Evolutionary conservation across 2,888 invertebrate species (phyloP), one percentile per base, ranked within the genome.

Genomic region (Theodoxus fluviatilis): DNA sequence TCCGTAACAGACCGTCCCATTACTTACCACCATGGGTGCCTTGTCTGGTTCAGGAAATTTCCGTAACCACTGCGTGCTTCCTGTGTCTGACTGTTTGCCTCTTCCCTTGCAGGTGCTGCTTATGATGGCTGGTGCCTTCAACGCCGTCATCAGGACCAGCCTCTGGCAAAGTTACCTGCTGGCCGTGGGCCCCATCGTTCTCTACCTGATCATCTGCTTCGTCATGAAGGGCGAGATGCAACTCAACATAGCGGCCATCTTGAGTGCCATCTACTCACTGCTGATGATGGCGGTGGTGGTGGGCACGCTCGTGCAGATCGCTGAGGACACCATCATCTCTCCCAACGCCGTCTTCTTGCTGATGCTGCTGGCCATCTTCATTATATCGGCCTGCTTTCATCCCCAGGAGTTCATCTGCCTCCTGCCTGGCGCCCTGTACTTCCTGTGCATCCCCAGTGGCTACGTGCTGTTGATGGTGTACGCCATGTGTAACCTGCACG

Each of bases 391-490:
- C 3, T 12, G 77, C 3, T 75, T 82, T 49, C 86, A 86, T 75
- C 86, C 86, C 7, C 81, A 85, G 37, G 86, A 86, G 74, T 84
- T 83, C 73, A 74, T 78, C 38, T 81, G 81, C 73, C 73, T 85
- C 15, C 74, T 83, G 15, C 78, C 75, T 37, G 82, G 82, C 57
- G 71, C 91, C 12, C 75, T 96, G 63, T 97, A 96, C 86, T 94
- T 93, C 84, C 91, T 96, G 61, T 94, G 95, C 12, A 94, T 97
- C 69, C 97, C 96, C 0, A 94, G 95, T 75, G 96, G 96, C 93
- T 97, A 96, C 87, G 91, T 97, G 90, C 88, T 96, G 83, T 90
- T 97, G 68, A 93, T 95, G 75, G 92, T 97, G 71, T 97, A 94
- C 85, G 94, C 95, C 0, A 89, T 96, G 43, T 95, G 95, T 85